Base-by-base conservation (phyloP, 2,888 invertebrate genomes). In the Tetragonisca angustula region DNA sequence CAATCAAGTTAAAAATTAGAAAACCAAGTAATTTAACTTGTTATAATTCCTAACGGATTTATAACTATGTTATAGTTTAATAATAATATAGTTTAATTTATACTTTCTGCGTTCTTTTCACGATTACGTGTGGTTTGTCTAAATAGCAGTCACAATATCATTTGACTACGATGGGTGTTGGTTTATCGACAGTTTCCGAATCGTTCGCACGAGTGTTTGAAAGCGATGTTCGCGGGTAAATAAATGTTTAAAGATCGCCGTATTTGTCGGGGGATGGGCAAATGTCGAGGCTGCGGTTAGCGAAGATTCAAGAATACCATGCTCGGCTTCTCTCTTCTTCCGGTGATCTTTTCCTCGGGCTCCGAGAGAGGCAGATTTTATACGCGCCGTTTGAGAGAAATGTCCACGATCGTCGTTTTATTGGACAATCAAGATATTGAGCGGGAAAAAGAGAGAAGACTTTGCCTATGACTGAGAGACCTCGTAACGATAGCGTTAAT, bases 341-440 rank as follows among this genome's bases (percentile, higher is more conserved):
- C 83, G 84, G 76, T 83, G 61, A 83, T 83, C 72, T 72, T 79
- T 75, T 62, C 61, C 67, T 50, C 76, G 54, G 43, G 83, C 27
- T 11, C 6, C 68, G 83, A 83, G 76, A 68, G 68, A 72, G 9
- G 68, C 62, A 64, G 83, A 83, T 72, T 83, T 83, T 76, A 76
- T 72, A 56, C 72, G 76, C 36, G 76, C 27, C 72, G 83, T 72
- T 83, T 62, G 62, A 83, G 83, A 83, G 83, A 83, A 83, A 83
- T 83, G 76, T 76, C 68, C 75, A 36, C 54, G 62, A 83, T 83
- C 76, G 76, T 76, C 65, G 72, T 72, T 83, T 83, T 83, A 83
- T 83, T 83, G 83, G 83, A 75, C 68, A 82, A 82, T 82, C 76
- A 71, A 82, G 83, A 67, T 82, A 82, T 75, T 54, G 82, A 81